Conservation (phyloP, 2,888 invertebrate genomes). For the Machimus atricapillus region DNA sequence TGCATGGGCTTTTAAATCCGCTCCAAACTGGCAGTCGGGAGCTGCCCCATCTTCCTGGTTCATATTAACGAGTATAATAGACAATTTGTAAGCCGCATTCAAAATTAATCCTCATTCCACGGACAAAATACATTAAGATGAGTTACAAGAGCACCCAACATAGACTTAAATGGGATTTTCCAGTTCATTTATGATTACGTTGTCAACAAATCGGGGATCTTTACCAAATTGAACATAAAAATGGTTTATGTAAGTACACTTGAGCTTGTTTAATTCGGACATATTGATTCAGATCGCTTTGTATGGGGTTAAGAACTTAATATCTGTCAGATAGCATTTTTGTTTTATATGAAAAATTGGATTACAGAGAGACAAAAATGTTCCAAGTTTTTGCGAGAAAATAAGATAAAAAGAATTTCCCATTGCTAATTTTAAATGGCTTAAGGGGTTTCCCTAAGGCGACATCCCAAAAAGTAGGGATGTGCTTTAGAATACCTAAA, state of each 20-base stretch:
- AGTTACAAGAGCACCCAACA: background rate
- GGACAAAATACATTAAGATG: background rate
- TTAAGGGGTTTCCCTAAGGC: background rate
- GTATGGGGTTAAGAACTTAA: background rate
- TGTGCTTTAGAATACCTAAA: background rate
- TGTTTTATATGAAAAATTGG: background rate
- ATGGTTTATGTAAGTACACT: background rate
- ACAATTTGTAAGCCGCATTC: slow-evolving; percentile 45
- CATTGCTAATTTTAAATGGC: background rate
- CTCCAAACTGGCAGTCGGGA: background rate
- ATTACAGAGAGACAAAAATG: background rate
- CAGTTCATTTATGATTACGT: background rate
- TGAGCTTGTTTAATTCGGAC: slow-evolving; percentile 3
- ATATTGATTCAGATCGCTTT: slow-evolving; percentile 15
- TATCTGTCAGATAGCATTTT: background rate
- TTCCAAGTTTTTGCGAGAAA: background rate
- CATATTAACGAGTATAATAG: slow-evolving; percentile 24
- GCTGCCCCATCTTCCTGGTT: background rate
- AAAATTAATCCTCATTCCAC: slow-evolving; percentile 41
- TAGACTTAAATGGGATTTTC: slow-evolving; percentile 16
- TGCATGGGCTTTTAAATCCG: slow-evolving; percentile 2
- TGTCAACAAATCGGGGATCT: background rate
- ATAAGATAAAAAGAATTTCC: background rate
- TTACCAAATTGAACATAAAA: background rate
- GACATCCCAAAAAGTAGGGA: background rate